phyloP scores from a whole-genome alignment of 53 echinoderm and acorn worm genomes.

The Pentamera pediparva region DNA sequence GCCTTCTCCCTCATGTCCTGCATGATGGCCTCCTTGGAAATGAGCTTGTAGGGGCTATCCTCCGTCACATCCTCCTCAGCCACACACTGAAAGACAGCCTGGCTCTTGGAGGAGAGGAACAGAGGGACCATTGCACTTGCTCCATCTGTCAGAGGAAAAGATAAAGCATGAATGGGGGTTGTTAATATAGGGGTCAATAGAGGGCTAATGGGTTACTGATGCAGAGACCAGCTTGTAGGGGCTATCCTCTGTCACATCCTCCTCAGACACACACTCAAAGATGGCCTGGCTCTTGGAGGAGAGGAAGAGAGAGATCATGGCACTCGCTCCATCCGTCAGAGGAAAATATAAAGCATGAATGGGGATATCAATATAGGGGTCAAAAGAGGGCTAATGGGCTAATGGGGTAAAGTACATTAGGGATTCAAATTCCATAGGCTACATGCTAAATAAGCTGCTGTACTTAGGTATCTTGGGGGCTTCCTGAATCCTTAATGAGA shows the following conservation, averaged over 20 bases:
- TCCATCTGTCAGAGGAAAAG: neutral
- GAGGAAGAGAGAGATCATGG: conserved; percentile 59
- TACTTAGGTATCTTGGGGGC: neutral
- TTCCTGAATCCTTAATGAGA: neutral
- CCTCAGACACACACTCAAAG: conserved; percentile 70
- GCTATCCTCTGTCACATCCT: conserved; percentile 72
- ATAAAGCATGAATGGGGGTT: too few species aligned
- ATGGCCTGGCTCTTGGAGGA: conserved; percentile 85
- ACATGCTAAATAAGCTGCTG: neutral
- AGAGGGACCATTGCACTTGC: conserved; percentile 44
- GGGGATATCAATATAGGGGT: too few species aligned
- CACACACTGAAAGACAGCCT: conserved; percentile 72
- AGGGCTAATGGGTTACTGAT: neutral
- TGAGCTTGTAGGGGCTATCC: conserved; percentile 69
- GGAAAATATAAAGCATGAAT: neutral
- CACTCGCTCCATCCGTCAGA: conserved; percentile 5
- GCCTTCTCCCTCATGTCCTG: conserved; percentile 94
- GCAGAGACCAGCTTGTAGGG: conserved; percentile 70
- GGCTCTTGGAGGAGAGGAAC: conserved; percentile 79
- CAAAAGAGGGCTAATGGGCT: neutral
- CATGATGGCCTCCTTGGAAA: conserved; percentile 72
- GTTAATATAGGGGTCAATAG: too few species aligned
- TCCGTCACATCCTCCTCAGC: conserved; percentile 80
- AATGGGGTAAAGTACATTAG: too few species aligned
- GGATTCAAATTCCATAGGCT: too few species aligned